Conservation (phyloP, 30 jellyfish, hydroid and myxozoan species). For the Aurelia sp. region DNA sequence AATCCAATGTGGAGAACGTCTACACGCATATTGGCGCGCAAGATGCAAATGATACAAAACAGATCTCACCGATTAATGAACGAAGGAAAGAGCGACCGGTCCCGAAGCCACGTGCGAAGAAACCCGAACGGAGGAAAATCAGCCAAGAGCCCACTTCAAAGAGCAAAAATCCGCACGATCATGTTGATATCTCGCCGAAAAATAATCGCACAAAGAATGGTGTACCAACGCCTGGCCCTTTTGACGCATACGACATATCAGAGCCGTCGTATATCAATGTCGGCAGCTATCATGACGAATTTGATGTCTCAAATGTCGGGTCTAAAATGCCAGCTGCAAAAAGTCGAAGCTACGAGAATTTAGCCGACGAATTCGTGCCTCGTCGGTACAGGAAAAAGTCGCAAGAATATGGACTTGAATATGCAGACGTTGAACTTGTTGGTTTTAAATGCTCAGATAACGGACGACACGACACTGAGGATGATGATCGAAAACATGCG, state of each 20-base stretch:
- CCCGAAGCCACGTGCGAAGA: slow-evolving; percentile 63
- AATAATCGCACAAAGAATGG: background rate
- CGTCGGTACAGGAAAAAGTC: slow-evolving; percentile 37
- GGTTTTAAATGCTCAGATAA: background rate
- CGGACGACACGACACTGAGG: background rate
- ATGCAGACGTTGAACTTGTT: slow-evolving; percentile 25
- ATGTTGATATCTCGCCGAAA: slow-evolving; percentile 3
- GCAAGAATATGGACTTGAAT: slow-evolving; percentile 32
- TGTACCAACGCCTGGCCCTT: background rate
- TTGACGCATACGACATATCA: slow-evolving; percentile 9
- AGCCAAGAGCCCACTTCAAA: background rate
- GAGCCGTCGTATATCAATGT: slow-evolving; percentile 48
- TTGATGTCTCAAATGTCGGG: slow-evolving; percentile 26
- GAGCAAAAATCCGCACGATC: background rate
- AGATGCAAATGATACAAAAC: background rate
- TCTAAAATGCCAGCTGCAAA: background rate
- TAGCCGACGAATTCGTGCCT: slow-evolving; percentile 50
- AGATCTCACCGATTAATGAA: background rate
- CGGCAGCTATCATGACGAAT: slow-evolving; percentile 45
- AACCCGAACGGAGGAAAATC: slow-evolving; percentile 52
- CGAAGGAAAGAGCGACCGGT: slow-evolving; percentile 18
- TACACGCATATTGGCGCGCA: slow-evolving; percentile 34
- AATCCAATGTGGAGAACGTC: slow-evolving; percentile 5
- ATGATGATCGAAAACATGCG: slow-evolving; percentile 13
- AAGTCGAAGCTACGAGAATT: slow-evolving; percentile 43